Conservation (phyloP, 2,113 vertebrate species). For the Cheirogaleus medius region DNA sequence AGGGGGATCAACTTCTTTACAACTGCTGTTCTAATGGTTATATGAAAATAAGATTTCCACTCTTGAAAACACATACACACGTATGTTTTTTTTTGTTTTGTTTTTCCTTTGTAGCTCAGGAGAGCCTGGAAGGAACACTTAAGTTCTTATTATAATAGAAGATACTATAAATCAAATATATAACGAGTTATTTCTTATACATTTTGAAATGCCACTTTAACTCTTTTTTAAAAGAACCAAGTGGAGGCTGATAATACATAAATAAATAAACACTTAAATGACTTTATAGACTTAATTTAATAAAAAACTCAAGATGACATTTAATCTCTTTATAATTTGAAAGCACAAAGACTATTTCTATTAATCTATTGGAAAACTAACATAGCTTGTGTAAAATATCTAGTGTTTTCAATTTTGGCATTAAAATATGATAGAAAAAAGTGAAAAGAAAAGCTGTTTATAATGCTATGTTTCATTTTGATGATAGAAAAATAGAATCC, state of each 20-base stretch:
- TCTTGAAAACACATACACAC: not conserved
- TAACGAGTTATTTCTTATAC: not conserved
- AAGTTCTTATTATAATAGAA: not conserved
- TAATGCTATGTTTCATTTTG: slow-evolving; percentile 1
- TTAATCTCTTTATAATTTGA: not conserved
- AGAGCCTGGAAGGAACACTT: not conserved
- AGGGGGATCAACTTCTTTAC: not conserved
- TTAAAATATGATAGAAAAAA: not conserved
- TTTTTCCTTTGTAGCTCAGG: no score
- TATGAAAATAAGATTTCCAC: not conserved
- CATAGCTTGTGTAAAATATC: not conserved
- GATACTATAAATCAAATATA: not conserved
- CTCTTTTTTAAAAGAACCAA: not conserved
- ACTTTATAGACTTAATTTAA: not conserved
- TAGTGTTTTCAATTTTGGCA: not conserved
- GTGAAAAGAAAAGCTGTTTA: not conserved
- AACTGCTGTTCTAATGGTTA: not conserved
- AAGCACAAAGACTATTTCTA: not conserved
- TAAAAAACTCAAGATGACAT: not conserved
- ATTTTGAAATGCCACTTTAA: not conserved
- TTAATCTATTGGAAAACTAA: not conserved
- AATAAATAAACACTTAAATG: not conserved
- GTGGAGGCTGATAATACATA: not conserved
- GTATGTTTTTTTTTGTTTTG: no score
- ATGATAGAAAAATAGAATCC: slow-evolving; percentile 28